Conservation (phyloP, 1,140 invertebrate genomes). For the Zaprionus vittiger region DNA sequence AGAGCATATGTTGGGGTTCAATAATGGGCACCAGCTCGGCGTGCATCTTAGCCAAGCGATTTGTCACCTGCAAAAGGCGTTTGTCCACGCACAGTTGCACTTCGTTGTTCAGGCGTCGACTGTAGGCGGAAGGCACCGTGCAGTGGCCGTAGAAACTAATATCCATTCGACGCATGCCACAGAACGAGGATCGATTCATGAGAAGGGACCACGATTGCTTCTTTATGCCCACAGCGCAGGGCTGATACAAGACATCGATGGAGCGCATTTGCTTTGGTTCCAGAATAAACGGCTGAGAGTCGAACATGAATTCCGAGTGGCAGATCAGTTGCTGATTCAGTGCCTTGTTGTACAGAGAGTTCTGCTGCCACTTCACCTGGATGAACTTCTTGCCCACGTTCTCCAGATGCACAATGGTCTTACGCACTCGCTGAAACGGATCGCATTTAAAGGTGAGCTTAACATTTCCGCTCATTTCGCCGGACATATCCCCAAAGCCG, state of each 20-base stretch:
- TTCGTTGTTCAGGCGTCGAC: slow-evolving; percentile 27
- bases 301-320: slow-evolving; percentile 53
- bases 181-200: slow-evolving; percentile 45
- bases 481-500: slow-evolving; percentile 20
- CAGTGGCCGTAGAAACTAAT: slow-evolving; percentile 53
- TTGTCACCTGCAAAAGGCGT: slow-evolving; percentile 25
- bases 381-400: slow-evolving; percentile 45
- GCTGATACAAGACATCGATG: slow-evolving; percentile 57
- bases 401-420: slow-evolving; percentile 55
- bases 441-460: slow-evolving; percentile 48
- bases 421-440: slow-evolving; percentile 52
- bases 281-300: slow-evolving; percentile 39
- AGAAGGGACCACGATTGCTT: slow-evolving; percentile 49
- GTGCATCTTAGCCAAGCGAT: slow-evolving; percentile 35
- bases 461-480: slow-evolving; percentile 2
- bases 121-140: slow-evolving; percentile 23
- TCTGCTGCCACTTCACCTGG: slow-evolving; percentile 22
- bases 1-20: slow-evolving; percentile 22
- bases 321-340: slow-evolving; percentile 19
- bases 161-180: slow-evolving; percentile 40
- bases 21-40: slow-evolving; percentile 53
- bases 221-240: slow-evolving; percentile 44
- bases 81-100: slow-evolving; percentile 38
- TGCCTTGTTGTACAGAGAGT: slow-evolving; percentile 8
- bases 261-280: slow-evolving; percentile 31